Evolutionary conservation across 2,888 invertebrate species (phyloP), one percentile per base, ranked within the genome.

Genomic region (Aproaerema taeniolella): DNA sequence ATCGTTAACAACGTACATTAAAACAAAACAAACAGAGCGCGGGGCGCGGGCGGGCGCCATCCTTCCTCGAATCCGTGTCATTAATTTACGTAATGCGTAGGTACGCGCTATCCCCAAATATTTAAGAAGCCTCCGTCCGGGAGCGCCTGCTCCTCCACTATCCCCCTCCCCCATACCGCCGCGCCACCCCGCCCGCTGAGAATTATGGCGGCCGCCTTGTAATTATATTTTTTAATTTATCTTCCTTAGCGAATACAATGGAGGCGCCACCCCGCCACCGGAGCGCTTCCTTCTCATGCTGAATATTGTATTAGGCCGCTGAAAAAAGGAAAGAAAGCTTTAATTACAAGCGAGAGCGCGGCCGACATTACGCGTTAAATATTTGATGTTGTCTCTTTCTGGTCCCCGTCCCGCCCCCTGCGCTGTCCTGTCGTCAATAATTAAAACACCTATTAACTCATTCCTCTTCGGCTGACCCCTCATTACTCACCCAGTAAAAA

Each of bases 161-260:
- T 75, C 45, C 55, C 55, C 68, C 55, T 53, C 67, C 58, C 50
- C 51, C 58, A 52, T 49, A 47, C 61, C 67, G 46, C 67, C 67
- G 57, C 61, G 65, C 68, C 58, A 72, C 71, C 52, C 74, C 83
- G 73, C 83, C 82, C 66, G 82, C 74, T 78, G 83, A 87, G 87
- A 87, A 86, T 88, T 88, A 88, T 88, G 88, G 89, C 89, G 88
- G 88, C 86, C 87, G 88, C 88, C 87, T 87, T 88, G 89, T 89
- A 90, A 90, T 89, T 89, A 89, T 89, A 89, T 89, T 89, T 90
- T 90, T 89, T 89, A 89, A 90, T 90, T 90, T 89, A 90, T 90
- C 89, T 89, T 89, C 89, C 89, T 89, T 89, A 89, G 88, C 87
- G 88, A 85, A 81, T 83, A 87, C 87, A 87, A 87, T 87, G 85